Conservation (phyloP, 2,113 vertebrate species). For the Acanthochromis polyacanthus region DNA sequence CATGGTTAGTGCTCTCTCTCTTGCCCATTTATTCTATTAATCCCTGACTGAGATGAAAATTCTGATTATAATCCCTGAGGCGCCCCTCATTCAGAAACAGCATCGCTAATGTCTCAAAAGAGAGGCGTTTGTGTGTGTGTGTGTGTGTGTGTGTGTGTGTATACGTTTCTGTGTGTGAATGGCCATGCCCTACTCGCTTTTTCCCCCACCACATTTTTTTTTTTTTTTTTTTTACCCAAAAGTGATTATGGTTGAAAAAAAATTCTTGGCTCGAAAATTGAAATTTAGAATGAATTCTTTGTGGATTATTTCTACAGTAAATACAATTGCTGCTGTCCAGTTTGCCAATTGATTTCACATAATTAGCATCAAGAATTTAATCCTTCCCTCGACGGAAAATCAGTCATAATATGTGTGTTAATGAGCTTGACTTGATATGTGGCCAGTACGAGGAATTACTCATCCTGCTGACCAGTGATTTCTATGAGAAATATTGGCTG, state of each 20-base stretch:
- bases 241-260: constrained; percentile 32
- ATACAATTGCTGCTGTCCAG: constrained; percentile 41
- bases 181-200: not conserved
- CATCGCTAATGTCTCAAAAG: constrained; percentile 77
- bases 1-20: constrained; percentile 41
- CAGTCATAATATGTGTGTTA: constrained; percentile 39
- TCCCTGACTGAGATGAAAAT: constrained; percentile 81
- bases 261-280: constrained; percentile 45
- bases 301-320: constrained; percentile 36
- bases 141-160: constrained; percentile 50
- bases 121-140: constrained; percentile 30
- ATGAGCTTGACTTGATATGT: constrained; percentile 49
- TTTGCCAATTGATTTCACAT: constrained; percentile 59
- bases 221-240: constrained; percentile 21
- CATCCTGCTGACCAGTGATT: constrained; percentile 41
- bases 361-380: constrained; percentile 45
- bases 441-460: constrained; percentile 22
- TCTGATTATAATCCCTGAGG: constrained; percentile 80
- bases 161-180: constrained; percentile 38
- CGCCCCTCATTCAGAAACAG: constrained; percentile 75
- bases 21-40: constrained; percentile 81
- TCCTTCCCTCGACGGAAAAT: constrained; percentile 31
- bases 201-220: not conserved
- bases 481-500: constrained; percentile 26
- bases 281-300: constrained; percentile 53